Percentiles rank a stretch among this genome's conserved stretches.
These are phyloP conservation scores for Sula dactylatra DNA, from an alignment of 2,113 vertebrate species.

Conservation along the genomic window DNA sequence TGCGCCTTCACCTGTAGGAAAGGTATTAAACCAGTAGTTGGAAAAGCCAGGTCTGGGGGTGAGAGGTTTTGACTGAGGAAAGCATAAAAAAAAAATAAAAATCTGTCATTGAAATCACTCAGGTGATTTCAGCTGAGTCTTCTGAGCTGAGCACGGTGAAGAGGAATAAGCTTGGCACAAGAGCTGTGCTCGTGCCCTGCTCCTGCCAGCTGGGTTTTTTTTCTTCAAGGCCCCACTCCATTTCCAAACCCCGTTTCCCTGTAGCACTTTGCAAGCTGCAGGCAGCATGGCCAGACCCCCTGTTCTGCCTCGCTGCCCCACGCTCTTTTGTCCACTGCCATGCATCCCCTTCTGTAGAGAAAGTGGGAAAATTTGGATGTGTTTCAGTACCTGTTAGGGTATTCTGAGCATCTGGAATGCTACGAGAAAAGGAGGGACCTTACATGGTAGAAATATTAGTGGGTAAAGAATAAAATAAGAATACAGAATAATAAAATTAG, in stretches of 20 bases:
- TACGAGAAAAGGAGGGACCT: not conserved
- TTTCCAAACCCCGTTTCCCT: not conserved
- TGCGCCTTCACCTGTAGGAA: not conserved
- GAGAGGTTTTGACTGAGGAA: not conserved
- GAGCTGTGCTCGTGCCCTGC: not conserved
- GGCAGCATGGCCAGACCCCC: too few species aligned
- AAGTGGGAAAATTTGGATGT: not conserved
- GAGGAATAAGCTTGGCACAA: not conserved
- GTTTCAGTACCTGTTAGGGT: too few species aligned
- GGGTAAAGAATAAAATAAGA: not conserved
- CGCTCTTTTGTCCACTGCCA: not conserved
- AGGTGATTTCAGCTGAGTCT: not conserved
- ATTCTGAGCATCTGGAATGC: not conserved
- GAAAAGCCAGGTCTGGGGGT: not conserved
- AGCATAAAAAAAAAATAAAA: not conserved
- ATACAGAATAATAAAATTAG: not conserved
- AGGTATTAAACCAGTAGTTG: not conserved
- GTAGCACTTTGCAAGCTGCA: not conserved
- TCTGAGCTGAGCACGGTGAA: not conserved
- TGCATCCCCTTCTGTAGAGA: not conserved
- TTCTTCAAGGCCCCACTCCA: not conserved
- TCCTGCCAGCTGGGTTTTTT: not conserved
- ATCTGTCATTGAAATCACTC: not conserved
- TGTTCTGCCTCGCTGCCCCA: fast-evolving
- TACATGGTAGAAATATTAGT: fast-evolving